Evolutionary conservation across 2,888 invertebrate genomes (phyloP).

Genomic region (Orchesellides sinensis): DNA sequence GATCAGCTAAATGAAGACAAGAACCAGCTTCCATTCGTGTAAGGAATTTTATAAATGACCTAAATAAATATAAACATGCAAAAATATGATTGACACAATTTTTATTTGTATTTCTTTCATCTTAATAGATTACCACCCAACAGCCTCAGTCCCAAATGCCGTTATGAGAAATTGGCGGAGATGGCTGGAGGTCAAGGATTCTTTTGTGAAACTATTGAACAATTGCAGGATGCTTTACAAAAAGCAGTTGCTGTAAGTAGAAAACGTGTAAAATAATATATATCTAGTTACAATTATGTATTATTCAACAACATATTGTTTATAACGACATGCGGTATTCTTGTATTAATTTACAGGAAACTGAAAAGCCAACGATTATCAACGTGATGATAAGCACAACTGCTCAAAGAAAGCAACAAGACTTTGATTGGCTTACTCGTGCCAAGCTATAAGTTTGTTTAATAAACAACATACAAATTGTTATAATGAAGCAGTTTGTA

Average conservation of each 20-base stretch:
- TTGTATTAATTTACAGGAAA: constrained; percentile 77
- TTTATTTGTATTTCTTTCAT: constrained; percentile 30
- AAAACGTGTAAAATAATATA: no score
- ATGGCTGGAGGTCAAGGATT: constrained; percentile 90
- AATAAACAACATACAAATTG: not conserved
- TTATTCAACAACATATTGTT: no score
- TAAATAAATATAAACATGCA: not conserved
- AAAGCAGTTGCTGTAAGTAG: constrained; percentile 80
- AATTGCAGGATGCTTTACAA: constrained; percentile 85
- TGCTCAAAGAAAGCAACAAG: constrained; percentile 93
- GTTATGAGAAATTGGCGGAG: constrained; percentile 93
- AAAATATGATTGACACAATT: not conserved
- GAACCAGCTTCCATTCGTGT: constrained; percentile 84
- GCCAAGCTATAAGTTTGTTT: constrained; percentile 85
- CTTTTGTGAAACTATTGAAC: constrained; percentile 86
- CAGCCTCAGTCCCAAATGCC: constrained; percentile 86
- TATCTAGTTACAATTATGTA: no score
- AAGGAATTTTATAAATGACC: constrained; percentile 76
- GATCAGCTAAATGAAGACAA: constrained; percentile 81
- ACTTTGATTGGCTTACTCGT: constrained; percentile 94
- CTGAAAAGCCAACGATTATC: constrained; percentile 89
- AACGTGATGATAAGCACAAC: constrained; percentile 93
- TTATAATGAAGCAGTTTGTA: no score
- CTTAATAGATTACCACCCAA: constrained; percentile 88
- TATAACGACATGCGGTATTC: no score